These are phyloP conservation scores for Glomeris marginata DNA, from an alignment of 2,888 invertebrate genomes.

Conservation along the genomic window DNA sequence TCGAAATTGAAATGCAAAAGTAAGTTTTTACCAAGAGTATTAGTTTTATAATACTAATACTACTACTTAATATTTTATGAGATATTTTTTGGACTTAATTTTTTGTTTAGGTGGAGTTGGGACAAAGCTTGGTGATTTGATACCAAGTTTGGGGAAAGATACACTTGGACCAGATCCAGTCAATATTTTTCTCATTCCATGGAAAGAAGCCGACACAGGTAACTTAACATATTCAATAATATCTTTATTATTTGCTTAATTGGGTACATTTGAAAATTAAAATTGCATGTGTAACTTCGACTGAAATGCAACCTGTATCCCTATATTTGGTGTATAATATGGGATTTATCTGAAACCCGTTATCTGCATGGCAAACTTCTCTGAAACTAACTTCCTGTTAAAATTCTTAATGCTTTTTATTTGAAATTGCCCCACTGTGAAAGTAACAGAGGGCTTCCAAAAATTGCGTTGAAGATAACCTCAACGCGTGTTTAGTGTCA, in stretches of 20 bases:
- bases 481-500: conserved; percentile 11
- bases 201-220: neutral
- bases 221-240: no score
- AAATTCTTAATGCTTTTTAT: conserved; percentile 7
- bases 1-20: conserved; percentile 29
- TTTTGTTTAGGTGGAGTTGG: conserved; percentile 41
- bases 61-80: neutral
- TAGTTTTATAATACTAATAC: no score
- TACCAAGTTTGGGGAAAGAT: conserved; percentile 38
- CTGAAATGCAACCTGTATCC: no score
- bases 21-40: conserved; percentile 15
- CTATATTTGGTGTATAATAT: no score
- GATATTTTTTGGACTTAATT: neutral
- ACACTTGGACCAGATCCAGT: conserved; percentile 42
- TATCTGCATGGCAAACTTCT: no score
- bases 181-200: conserved; percentile 46
- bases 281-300: no score
- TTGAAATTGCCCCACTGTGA: conserved; percentile 1
- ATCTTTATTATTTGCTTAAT: no score
- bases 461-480: conserved; percentile 35
- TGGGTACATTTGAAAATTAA: no score
- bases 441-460: conserved; percentile 13
- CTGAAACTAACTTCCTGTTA: no score
- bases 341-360: no score
- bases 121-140: conserved; percentile 36